Evolutionary conservation across 2,888 invertebrate genomes (phyloP).

Genomic region (Drosophila nigricruria): DNA sequence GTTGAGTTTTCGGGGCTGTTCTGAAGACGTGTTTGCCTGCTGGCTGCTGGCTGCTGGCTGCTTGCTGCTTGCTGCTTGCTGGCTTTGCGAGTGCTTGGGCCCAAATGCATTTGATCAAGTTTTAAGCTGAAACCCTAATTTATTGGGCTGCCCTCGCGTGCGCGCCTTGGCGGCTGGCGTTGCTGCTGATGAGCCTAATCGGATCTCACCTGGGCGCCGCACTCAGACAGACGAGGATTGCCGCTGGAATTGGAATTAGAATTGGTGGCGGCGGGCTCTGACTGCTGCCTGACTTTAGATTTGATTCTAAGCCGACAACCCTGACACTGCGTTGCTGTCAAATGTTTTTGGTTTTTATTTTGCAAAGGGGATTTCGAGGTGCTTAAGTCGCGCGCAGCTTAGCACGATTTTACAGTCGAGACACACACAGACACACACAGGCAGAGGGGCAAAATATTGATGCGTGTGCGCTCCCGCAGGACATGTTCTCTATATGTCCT

Average conservation of each 20-base stretch:
- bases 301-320: conserved; percentile 73
- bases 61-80: too few relatives aligned
- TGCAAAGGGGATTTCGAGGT: conserved; percentile 45
- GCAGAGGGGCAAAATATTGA: conserved; percentile 39
- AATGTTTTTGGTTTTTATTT: conserved; percentile 36
- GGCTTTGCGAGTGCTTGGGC: conserved; percentile 21
- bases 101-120: conserved; percentile 18
- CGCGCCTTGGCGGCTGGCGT: background rate
- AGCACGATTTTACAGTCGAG: conserved; percentile 38
- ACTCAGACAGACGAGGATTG: conserved; percentile 56
- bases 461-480: conserved; percentile 16
- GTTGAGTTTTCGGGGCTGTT: background rate
- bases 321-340: conserved; percentile 47
- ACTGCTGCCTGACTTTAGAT: conserved; percentile 51
- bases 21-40: conserved; percentile 9
- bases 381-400: conserved; percentile 69
- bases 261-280: background rate
- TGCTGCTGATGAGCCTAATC: conserved; percentile 73
- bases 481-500: conserved; percentile 18
- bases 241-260: conserved; percentile 15
- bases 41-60: background rate
- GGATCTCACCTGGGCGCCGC: conserved; percentile 58
- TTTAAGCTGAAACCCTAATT: conserved; percentile 47
- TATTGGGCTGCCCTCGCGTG: conserved; percentile 42
- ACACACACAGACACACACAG: conserved; percentile 2